phyloP scores from a whole-genome alignment of 1,140 invertebrate genomes.

The Mylabris phalerata region DNA sequence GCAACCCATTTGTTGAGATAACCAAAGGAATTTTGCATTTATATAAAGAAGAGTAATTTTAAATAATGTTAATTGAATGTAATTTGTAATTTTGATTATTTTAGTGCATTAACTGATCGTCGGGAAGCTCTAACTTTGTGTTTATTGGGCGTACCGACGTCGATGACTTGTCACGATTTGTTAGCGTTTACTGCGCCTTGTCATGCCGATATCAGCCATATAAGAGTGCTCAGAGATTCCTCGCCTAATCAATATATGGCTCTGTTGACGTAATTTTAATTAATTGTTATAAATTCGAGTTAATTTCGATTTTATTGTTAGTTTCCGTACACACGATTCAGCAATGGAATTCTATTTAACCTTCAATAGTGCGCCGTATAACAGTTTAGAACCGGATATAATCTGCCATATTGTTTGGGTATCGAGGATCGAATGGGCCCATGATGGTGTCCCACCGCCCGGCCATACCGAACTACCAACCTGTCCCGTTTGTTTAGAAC shows the following conservation, averaged over 20 bases:
- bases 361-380: slow-evolving; percentile 89
- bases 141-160: slow-evolving; percentile 86
- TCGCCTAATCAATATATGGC: slow-evolving; percentile 97
- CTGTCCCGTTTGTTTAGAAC: slow-evolving; percentile 93
- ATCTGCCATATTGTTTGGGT: slow-evolving; percentile 94
- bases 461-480: slow-evolving; percentile 93
- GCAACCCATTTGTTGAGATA: slow-evolving; percentile 94
- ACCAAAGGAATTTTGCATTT: slow-evolving; percentile 94
- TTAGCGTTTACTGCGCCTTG: slow-evolving; percentile 93
- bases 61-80: background rate
- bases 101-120: slow-evolving; percentile 54
- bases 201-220: slow-evolving; percentile 80
- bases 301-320: slow-evolving; percentile 20
- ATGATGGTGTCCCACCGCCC: slow-evolving; percentile 57
- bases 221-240: slow-evolving; percentile 82
- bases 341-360: slow-evolving; percentile 89
- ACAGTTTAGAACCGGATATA: slow-evolving; percentile 83
- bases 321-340: slow-evolving; percentile 60
- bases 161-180: slow-evolving; percentile 88
- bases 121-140: slow-evolving; percentile 81
- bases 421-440: slow-evolving; percentile 78
- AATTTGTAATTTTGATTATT: slow-evolving; percentile 11
- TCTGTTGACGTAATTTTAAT: slow-evolving; percentile 64
- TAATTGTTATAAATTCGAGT: too few species aligned
- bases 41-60: slow-evolving; percentile 77